phyloP scores from a whole-genome alignment of 2,888 invertebrate genomes.

The Balanococcus diminutus region DNA sequence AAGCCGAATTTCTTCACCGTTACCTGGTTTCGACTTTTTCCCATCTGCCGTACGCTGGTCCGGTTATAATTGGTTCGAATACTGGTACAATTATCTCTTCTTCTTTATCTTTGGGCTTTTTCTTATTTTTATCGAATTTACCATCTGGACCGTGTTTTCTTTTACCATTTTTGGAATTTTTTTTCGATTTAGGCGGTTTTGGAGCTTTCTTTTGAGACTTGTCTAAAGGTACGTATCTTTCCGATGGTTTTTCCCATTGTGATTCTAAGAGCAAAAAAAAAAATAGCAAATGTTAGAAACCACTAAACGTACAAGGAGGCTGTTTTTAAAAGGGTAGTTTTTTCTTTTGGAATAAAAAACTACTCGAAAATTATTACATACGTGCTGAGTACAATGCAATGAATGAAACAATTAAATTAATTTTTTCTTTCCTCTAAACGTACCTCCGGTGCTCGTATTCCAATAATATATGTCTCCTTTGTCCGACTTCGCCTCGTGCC shows the following conservation, averaged over 20 bases:
- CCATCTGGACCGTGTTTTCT: conserved; percentile 62
- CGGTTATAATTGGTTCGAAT: conserved; percentile 67
- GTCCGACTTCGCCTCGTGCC: conserved; percentile 80
- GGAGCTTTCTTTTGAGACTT: conserved; percentile 64
- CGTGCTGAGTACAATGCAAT: background rate
- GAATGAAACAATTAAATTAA: conserved; percentile 42
- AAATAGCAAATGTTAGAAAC: no score
- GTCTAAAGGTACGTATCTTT: conserved; percentile 67
- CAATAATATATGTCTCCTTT: conserved; percentile 84
- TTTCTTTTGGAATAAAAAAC: background rate
- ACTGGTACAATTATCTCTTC: conserved; percentile 55
- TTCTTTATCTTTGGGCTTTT: conserved; percentile 59
- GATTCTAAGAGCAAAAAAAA: conserved; percentile 67
- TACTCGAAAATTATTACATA: background rate
- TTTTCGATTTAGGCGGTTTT: conserved; percentile 62
- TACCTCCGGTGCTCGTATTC: conserved; percentile 83
- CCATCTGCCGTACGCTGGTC: conserved; percentile 66
- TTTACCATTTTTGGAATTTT: conserved; percentile 60
- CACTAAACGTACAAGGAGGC: no score
- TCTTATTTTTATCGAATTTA: conserved; percentile 60
- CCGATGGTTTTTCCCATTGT: conserved; percentile 75
- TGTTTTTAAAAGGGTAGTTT: no score
- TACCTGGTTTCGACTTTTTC: conserved; percentile 57
- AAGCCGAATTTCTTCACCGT: background rate
- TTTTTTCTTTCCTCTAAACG: no score